Base-by-base conservation (phyloP, 2,797 vertebrate species). In the Leptatherina wallacei region DNA sequence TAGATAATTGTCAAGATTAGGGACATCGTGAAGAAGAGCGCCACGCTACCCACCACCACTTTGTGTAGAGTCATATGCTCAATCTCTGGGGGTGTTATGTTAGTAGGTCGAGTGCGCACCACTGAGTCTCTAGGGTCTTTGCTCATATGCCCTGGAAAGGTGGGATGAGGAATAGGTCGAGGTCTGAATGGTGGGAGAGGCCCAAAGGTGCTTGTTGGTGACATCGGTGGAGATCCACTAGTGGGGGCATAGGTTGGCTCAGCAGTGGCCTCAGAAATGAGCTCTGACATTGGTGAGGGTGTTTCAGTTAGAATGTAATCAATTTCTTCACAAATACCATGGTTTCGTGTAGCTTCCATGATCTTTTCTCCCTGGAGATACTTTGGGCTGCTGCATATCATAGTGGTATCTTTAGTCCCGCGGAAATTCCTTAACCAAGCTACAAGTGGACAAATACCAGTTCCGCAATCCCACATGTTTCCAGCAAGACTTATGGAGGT, bases 351-450 rank as follows among this genome's bases (percentile, higher is more conserved):
- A 0, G 96, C 97, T 24, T 99, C 98, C 71, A 96, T 97, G 8
- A 99, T 97, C 67, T 98, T 99, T 84, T 99, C 97, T 0, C 98
- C 98, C 91, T 99, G 97, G 71, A 99, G 96, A n/a, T 95, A 94
- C 63, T 99, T 99, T 57, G 98, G 98, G 83, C 96, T 98, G 16
- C 98, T 98, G 76, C 98, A 99, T 80, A 99, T 99, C 95, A 99
- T 99, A 18, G 96, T 98, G 73, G 96, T 98, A 81, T 99, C 98
- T 76, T 98, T 98, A 77, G 95, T 98, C 3, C 98, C 98, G 52
- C 97, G 96, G 75, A 99, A 99, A 89, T 96, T 97, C 90, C 97
- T 97, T 74, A 99, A 91, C 98, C 98, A 99, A 73, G 93, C 95
- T 81, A 97, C 97, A 0, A 99, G 95, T 6, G 98, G 96, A 77